Base-by-base conservation (phyloP, 2,113 vertebrate species). In the Synodontis membranacea region DNA sequence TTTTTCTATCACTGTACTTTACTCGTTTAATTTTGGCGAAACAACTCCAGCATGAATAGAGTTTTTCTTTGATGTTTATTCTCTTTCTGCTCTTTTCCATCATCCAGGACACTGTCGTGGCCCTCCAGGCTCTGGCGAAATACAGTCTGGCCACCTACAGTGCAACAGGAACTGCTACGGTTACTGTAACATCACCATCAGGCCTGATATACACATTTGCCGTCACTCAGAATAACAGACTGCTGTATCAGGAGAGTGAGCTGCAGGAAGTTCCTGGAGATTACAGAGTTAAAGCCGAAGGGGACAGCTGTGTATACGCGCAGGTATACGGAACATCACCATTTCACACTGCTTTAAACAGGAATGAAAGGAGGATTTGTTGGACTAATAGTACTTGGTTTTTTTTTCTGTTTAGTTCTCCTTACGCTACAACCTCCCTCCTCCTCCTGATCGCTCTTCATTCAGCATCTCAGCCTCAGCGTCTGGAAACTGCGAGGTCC, bases 51-150 rank as follows among this genome's bases (percentile, higher is more conserved):
- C n/a, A 72, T 19, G 42, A 46, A 46, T 46, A 46, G 10, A 46
- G 46, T 48, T 11, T n/a, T 17, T 34, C 6, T 19, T n/a, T 79
- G 12, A 17, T 15, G 17, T 72, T 3, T 68, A 5, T 52, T 56
- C 6, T 60, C 0, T 8, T 34, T 60, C 0, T 48, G 6, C 4
- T 14, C 34, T 34, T 42, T 21, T 42, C 58, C 25, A 23, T 25
- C 48, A 23, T 28, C 37, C 28, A 86, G 85, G 85, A 86, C 79
- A 86, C 85, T 0, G 94, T 97, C n/a, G 96, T 97, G 0, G 97
- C 96, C 85, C 95, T 97, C 58, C 96, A 97, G 90, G 96, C 96
- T 1, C 89, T 97, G 88, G 94, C 97, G 23, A 96, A 95, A 85
- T 97, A 97, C 1, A 95, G 93, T 19, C 75, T 91, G 0, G 89